These are phyloP conservation scores for Teleopsis dalmanni DNA, from an alignment of 1,140 invertebrate genomes.

Conservation along the genomic window DNA sequence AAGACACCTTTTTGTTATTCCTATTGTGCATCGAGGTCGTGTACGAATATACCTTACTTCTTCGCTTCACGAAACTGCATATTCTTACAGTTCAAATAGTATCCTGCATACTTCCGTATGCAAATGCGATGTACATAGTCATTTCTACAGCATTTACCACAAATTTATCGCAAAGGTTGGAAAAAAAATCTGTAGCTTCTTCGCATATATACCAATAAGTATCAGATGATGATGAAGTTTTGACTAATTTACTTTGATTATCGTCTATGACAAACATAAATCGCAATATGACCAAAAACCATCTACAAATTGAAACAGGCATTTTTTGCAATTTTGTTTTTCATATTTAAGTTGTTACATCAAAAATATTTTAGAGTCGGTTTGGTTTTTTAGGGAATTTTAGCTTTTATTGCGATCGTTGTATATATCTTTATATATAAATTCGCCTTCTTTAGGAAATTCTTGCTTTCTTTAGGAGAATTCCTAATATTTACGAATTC, in stretches of 20 bases:
- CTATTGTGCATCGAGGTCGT: constrained; percentile 32
- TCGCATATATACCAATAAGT: constrained; percentile 23
- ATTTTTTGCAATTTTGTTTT: too few relatives aligned
- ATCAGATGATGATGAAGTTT: constrained; percentile 1
- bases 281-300: constrained; percentile 21
- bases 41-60: constrained; percentile 27
- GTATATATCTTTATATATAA: too few relatives aligned
- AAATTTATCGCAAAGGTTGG: constrained; percentile 10
- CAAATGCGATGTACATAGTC: constrained; percentile 27
- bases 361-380: too few relatives aligned
- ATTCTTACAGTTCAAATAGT: constrained; percentile 26
- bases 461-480: too few relatives aligned
- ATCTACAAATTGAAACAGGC: constrained; percentile 15
- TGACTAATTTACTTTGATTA: constrained; percentile 10
- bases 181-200: background rate
- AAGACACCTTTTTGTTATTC: constrained; percentile 26
- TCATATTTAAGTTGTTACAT: too few relatives aligned
- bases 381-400: too few relatives aligned
- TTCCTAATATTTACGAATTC: too few relatives aligned
- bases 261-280: constrained; percentile 17
- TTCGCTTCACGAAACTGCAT: constrained; percentile 22
- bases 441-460: too few relatives aligned
- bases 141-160: constrained; percentile 26
- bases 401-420: too few relatives aligned
- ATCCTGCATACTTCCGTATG: constrained; percentile 29